Evolutionary conservation across 2,113 vertebrate genomes (phyloP).

Genomic region (Limnothrissa miodon): DNA sequence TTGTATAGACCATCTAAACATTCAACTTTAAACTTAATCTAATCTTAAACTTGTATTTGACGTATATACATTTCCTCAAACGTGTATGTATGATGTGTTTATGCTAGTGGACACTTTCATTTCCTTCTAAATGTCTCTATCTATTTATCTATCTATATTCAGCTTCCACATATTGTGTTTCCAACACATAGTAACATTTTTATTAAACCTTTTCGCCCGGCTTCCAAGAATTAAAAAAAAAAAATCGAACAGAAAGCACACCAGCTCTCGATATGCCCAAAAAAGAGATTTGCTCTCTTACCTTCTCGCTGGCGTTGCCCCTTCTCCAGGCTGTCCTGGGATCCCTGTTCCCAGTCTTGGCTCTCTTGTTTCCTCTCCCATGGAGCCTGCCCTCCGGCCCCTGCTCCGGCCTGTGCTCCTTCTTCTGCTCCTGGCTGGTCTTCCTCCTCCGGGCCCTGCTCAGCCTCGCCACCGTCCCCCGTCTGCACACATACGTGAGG

Average conservation of each 20-base stretch:
- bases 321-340: conserved; percentile 52
- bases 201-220: background rate
- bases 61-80: background rate
- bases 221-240: background rate
- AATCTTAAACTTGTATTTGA: too few relatives aligned
- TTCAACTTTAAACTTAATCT: too few relatives aligned
- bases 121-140: too few relatives aligned
- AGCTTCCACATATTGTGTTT: background rate
- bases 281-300: conserved; percentile 60
- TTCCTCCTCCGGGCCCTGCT: conserved; percentile 32
- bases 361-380: conserved; percentile 49
- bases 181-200: background rate
- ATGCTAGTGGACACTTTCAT: too few relatives aligned
- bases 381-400: conserved; percentile 57
- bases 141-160: too few relatives aligned
- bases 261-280: conserved; percentile 14
- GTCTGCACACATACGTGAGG: conserved; percentile 58
- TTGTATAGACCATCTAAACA: too few relatives aligned
- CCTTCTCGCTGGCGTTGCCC: conserved; percentile 62
- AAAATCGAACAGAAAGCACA: background rate
- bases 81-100: too few relatives aligned
- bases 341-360: conserved; percentile 60
- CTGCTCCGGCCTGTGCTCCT: conserved; percentile 43
- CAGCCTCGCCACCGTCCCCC: conserved; percentile 57
- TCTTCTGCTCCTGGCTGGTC: conserved; percentile 44